phyloP scores from a whole-genome alignment of 2,113 vertebrate species.

The Gadus macrocephalus region DNA sequence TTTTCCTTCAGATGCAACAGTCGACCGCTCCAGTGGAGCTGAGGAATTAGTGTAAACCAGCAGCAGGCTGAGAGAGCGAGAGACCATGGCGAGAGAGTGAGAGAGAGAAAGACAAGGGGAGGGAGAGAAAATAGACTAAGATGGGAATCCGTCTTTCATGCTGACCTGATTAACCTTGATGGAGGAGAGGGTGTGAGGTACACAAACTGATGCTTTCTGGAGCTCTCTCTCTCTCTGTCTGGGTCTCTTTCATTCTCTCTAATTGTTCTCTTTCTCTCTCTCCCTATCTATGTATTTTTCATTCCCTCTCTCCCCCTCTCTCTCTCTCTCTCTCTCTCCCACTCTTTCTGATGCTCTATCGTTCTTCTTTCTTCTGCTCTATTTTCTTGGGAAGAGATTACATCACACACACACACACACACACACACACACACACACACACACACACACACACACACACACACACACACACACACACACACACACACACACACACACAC shows the following conservation, averaged over 20 bases:
- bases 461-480: no score
- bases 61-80: conserved; percentile 21
- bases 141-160: no score
- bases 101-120: conserved; percentile 21
- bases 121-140: not conserved
- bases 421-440: no score
- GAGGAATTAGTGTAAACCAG: not conserved
- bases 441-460: no score
- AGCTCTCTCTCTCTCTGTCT: conserved; percentile 1
- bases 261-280: not conserved
- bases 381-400: no score
- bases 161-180: no score
- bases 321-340: conserved; percentile 20
- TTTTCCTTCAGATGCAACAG: not conserved
- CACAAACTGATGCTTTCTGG: conserved; percentile 6
- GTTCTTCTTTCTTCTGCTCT: no score
- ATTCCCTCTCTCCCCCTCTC: conserved; percentile 35
- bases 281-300: not conserved
- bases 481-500: no score
- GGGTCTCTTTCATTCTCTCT: not conserved
- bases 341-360: not conserved
- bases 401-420: not conserved
- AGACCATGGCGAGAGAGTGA: conserved; percentile 29
- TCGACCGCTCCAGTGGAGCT: not conserved
- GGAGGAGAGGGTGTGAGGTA: conserved; percentile 24